Conservation (phyloP, 2,797 vertebrate genomes). For the Halcyon smyrnensis region DNA sequence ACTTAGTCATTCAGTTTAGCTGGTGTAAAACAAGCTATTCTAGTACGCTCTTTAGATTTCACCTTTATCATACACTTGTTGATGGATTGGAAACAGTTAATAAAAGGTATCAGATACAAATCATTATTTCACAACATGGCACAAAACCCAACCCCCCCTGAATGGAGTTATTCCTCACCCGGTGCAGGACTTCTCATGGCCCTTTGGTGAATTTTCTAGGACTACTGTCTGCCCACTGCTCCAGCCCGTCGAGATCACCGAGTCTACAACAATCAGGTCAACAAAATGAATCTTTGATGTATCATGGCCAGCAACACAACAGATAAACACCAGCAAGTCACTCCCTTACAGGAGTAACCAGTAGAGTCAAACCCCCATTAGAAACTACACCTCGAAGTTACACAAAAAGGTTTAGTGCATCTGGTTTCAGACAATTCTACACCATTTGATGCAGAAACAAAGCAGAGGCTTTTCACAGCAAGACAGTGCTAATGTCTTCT, state of each 20-base stretch:
- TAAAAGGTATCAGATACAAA: neutral
- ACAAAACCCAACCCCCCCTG: neutral
- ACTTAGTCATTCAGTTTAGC: neutral
- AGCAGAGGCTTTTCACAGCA: neutral
- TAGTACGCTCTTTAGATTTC: neutral
- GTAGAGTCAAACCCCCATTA: neutral
- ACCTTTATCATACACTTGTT: neutral
- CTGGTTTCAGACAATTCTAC: neutral
- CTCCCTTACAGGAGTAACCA: neutral
- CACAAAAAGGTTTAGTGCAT: neutral
- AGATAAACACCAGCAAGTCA: neutral
- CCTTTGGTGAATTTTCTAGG: fast-evolving
- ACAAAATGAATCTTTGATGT: neutral
- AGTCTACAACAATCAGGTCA: neutral
- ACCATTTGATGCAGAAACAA: neutral
- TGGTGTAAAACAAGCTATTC: neutral
- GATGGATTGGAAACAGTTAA: neutral
- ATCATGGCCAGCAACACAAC: neutral
- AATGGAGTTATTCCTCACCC: neutral
- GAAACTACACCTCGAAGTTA: neutral
- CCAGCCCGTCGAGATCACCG: neutral
- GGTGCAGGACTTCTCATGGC: neutral
- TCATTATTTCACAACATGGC: neutral
- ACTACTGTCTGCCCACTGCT: neutral
- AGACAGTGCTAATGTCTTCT: neutral